These are phyloP conservation scores for Rhea americana DNA, from an alignment of 2,113 vertebrate genomes.

Conservation along the genomic window DNA sequence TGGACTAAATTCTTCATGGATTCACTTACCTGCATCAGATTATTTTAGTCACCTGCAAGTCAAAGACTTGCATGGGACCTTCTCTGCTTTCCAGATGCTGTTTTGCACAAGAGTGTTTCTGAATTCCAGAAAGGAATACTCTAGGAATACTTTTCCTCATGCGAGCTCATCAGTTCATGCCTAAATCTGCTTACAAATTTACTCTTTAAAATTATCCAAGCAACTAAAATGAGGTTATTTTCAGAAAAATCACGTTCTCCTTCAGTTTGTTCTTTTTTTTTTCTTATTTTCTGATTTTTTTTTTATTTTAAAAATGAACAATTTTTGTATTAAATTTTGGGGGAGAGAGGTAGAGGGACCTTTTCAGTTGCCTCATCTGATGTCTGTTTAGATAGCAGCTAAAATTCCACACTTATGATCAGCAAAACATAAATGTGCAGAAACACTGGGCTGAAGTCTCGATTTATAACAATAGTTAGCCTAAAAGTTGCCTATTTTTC, in stretches of 20 bases:
- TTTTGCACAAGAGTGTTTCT: not conserved
- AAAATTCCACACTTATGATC: not conserved
- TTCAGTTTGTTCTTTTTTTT: not conserved
- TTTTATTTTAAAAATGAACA: not conserved
- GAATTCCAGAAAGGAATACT: not conserved
- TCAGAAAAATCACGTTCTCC: not conserved
- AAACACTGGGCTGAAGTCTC: not conserved
- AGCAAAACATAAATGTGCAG: not conserved
- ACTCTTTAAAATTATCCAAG: not conserved
- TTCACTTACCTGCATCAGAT: constrained; percentile 12
- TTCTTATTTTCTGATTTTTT: not conserved
- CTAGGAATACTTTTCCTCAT: not conserved
- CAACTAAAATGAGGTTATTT: not conserved
- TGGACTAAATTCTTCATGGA: constrained; percentile 61
- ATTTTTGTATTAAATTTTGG: not conserved
- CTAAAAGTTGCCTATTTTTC: not conserved
- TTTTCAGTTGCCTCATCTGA: not conserved
- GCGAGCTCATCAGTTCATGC: not conserved
- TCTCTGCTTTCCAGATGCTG: not conserved
- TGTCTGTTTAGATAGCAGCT: not conserved
- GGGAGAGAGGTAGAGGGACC: not conserved
- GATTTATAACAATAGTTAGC: not conserved
- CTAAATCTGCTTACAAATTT: not conserved
- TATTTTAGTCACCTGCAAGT: not conserved
- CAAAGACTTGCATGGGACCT: not conserved